phyloP scores from a whole-genome alignment of 2,113 vertebrate genomes.

The Piprites chloris region DNA sequence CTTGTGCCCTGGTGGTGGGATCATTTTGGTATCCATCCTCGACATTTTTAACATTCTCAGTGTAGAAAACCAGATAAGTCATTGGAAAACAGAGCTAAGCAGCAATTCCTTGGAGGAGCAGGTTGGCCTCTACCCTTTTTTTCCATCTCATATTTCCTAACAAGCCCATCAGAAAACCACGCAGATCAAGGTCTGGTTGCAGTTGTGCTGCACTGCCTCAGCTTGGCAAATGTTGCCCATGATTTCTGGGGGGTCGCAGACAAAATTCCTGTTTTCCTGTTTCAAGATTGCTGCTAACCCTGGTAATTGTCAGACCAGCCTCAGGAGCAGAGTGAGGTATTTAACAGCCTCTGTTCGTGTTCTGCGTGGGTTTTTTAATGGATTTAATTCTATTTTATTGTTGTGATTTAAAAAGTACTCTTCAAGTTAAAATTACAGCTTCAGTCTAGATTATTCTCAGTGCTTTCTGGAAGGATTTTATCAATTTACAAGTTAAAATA shows the following conservation, averaged over 20 bases:
- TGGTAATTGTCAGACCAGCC: neutral
- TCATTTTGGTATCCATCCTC: neutral
- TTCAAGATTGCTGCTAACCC: neutral
- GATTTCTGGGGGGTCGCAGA: neutral
- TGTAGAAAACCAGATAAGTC: neutral
- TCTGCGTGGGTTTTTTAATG: constrained; percentile 61
- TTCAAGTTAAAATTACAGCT: constrained; percentile 54
- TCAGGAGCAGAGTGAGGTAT: neutral
- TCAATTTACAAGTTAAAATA: constrained; percentile 28
- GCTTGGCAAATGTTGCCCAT: neutral
- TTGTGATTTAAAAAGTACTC: constrained; percentile 55
- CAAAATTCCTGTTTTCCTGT: neutral
- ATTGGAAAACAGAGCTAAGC: neutral
- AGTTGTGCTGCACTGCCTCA: neutral
- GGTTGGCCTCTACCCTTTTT: neutral
- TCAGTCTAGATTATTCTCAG: constrained; percentile 14
- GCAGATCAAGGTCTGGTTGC: neutral
- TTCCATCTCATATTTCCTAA: neutral
- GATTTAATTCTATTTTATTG: constrained; percentile 64
- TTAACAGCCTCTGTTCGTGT: constrained; percentile 1
- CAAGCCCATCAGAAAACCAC: neutral
- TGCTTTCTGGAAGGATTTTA: constrained; percentile 48
- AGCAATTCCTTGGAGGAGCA: neutral
- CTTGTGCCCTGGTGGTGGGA: neutral
- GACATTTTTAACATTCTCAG: neutral